These are phyloP conservation scores for Bembecia ichneumoniformis DNA, from an alignment of 2,888 invertebrate genomes.

Conservation along the genomic window DNA sequence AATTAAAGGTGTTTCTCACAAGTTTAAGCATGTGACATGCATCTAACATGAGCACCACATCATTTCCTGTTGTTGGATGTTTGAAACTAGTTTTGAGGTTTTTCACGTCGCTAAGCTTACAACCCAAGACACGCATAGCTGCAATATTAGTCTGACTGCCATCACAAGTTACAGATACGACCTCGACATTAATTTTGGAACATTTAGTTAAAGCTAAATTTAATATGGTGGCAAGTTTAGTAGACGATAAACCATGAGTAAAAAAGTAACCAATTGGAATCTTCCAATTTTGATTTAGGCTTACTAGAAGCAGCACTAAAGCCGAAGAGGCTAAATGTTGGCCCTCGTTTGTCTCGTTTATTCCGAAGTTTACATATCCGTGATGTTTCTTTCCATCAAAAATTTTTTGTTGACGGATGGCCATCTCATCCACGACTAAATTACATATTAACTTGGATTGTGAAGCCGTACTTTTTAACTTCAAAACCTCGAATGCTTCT, in stretches of 20 bases:
- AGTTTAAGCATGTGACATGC: constrained; percentile 6
- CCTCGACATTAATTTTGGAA: neutral
- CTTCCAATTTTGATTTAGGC: constrained; percentile 5
- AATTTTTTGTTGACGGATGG: constrained; percentile 9
- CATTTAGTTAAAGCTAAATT: constrained; percentile 3
- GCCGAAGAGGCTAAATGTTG: constrained; percentile 3
- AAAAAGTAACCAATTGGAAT: constrained; percentile 7
- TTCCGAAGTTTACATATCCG: constrained; percentile 7
- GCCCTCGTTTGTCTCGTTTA: neutral
- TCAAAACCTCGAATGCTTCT: neutral
- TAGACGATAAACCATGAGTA: constrained; percentile 2
- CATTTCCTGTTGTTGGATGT: constrained; percentile 2
- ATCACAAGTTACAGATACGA: constrained; percentile 6
- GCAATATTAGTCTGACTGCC: constrained; percentile 4
- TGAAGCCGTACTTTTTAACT: neutral
- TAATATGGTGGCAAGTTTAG: constrained; percentile 1
- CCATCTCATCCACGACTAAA: constrained; percentile 6
- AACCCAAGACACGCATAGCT: constrained; percentile 2
- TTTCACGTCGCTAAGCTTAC: constrained; percentile 5
- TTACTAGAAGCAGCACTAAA: constrained; percentile 2
- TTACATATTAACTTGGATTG: neutral
- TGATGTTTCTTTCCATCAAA: constrained; percentile 8
- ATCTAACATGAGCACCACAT: constrained; percentile 2
- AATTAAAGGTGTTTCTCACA: neutral
- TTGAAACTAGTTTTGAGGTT: neutral